Evolutionary conservation across 2,797 vertebrate genomes (phyloP).

Genomic region (Smutsia temminckii): DNA sequence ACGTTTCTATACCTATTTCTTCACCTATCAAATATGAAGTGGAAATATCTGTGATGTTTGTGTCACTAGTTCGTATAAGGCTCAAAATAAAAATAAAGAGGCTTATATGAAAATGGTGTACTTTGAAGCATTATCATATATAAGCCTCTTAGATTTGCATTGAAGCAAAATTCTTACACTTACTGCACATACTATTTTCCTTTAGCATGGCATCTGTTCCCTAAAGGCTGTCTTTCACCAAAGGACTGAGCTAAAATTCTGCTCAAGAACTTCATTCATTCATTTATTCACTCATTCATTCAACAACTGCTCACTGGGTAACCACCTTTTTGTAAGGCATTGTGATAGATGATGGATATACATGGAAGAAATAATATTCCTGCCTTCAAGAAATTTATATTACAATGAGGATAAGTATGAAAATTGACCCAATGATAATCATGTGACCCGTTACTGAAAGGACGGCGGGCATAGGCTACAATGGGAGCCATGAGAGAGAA

Average conservation of each 20-base stretch:
- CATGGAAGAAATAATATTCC: neutral
- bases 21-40: neutral
- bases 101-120: neutral
- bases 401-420: neutral
- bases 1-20: neutral
- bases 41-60: neutral
- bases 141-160: neutral
- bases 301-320: neutral
- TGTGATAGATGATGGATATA: neutral
- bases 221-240: neutral
- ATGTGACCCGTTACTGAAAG: neutral
- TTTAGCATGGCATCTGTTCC: neutral
- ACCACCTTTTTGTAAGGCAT: neutral
- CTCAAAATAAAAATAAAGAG: neutral
- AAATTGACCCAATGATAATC: neutral
- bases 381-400: neutral
- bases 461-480: neutral
- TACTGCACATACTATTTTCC: neutral
- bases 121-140: neutral
- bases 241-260: neutral
- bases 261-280: neutral
- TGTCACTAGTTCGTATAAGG: neutral
- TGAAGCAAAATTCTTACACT: neutral
- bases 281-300: neutral
- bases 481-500: neutral